Base-by-base conservation (phyloP, 2,797 vertebrate species). In the Sciaenops ocellatus region DNA sequence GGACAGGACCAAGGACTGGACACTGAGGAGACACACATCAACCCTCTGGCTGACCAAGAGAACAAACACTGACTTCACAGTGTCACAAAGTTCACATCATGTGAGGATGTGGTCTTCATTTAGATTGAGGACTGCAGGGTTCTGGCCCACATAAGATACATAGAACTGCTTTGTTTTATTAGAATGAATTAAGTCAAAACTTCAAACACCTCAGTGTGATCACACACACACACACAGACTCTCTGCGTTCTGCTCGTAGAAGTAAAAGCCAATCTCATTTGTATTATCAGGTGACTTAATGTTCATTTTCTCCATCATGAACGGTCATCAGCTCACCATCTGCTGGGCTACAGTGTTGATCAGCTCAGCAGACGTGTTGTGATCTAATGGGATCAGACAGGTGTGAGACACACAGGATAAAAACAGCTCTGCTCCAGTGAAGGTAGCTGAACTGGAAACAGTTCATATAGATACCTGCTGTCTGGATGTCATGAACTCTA, bases 351-450 rank as follows among this genome's bases (percentile, higher is more conserved):
- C 74, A 22, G 69, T 65, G 71, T 54, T 69, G 69, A 83, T 87
- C 79, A 63, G 76, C 73, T 77, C 50, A 34, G 55, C 74, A 57
- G 77, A 83, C 17, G 15, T 34, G 52, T 55, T 55, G 69, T 42
- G 64, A 55, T 76, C 34, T 80, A 87, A 83, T 59, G 42, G 38
- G 54, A 87, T 72, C 78, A 69, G 82, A 82, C 79, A 87, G 77
- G 72, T 85, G 54, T 69, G 73, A 69, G 44, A 84, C 44, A 28
- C 11, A 24, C 71, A 46, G 69, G 73, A 71, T 47, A 67, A 69
- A 68, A 66, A 67, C 78, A 62, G 60, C 26, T 62, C 61, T 69
- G 46, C 51, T 78, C 30, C 63, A 55, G 16, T 18, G 48, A 59
- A 26, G 18, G 50, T 1, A 65, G 69, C 54, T 72, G 59, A 75